Conservation (phyloP, 1,140 invertebrate genomes). For the Drosophila navojoa region DNA sequence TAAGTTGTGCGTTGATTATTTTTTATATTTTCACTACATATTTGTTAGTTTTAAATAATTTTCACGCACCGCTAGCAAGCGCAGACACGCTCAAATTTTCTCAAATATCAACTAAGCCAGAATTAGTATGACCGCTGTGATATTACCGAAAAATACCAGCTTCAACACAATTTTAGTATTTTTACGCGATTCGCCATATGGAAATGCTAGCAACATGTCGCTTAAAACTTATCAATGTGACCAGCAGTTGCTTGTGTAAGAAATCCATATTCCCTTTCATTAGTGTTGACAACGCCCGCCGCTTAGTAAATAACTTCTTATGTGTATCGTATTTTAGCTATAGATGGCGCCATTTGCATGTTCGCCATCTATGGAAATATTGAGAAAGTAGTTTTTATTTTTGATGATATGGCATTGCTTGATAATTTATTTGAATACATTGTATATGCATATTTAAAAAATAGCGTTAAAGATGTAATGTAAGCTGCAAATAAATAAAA, state of each 20-base stretch:
- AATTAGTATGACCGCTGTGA: slow-evolving; percentile 9
- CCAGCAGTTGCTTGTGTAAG: neutral
- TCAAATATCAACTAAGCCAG: slow-evolving; percentile 47
- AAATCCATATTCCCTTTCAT: neutral
- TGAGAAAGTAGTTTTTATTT: neutral
- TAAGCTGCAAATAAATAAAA: too few species aligned
- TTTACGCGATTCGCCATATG: slow-evolving; percentile 1
- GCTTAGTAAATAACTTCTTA: neutral
- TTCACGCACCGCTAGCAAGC: slow-evolving; percentile 40
- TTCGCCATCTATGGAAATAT: neutral
- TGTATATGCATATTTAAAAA: too few species aligned
- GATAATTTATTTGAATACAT: too few species aligned
- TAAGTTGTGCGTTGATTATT: slow-evolving; percentile 29
- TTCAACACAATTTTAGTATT: neutral
- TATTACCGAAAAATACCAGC: slow-evolving; percentile 1
- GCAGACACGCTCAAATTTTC: slow-evolving; percentile 49
- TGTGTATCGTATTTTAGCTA: neutral
- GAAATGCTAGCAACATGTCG: slow-evolving; percentile 15
- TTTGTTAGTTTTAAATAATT: slow-evolving; percentile 42
- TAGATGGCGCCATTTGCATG: neutral
- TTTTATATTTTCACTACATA: slow-evolving; percentile 44
- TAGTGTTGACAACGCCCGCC: neutral
- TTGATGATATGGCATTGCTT: neutral
- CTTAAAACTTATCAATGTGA: neutral
- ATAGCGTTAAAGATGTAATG: too few species aligned